Evolutionary conservation across 2,797 vertebrate genomes (phyloP).

Genomic region (Pseudocheirus occidentalis): DNA sequence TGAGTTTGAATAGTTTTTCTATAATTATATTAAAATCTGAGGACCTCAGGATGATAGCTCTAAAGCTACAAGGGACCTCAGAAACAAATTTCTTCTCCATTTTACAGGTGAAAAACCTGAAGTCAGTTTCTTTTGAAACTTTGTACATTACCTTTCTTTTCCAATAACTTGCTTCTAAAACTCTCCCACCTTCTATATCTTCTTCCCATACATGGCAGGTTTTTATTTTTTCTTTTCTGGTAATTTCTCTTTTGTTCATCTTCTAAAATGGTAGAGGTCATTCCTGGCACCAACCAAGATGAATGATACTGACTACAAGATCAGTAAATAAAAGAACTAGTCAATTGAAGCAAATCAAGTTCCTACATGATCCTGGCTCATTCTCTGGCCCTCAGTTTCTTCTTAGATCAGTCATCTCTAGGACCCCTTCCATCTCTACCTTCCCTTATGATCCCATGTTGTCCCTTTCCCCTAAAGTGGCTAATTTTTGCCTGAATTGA

Average conservation of each 20-base stretch:
- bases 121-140: neutral
- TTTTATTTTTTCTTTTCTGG: neutral
- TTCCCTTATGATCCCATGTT: neutral
- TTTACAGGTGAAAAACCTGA: neutral
- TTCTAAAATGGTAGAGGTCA: neutral
- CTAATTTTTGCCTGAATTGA: neutral
- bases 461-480: constrained; percentile 12
- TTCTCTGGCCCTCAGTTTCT: neutral
- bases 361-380: neutral
- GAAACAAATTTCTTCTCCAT: neutral
- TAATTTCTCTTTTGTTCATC: neutral
- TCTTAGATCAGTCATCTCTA: neutral
- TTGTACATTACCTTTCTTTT: neutral
- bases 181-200: neutral
- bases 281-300: neutral
- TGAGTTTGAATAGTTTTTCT: neutral
- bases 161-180: neutral
- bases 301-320: neutral
- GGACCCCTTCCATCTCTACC: neutral
- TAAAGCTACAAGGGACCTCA: neutral
- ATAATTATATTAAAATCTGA: neutral
- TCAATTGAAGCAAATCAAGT: neutral
- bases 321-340: neutral
- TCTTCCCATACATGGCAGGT: neutral
- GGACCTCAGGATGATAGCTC: neutral